Percentiles rank a stretch among this genome's conserved stretches.
Evolutionary conservation across 1,140 invertebrate species (phyloP).

Genomic region (Orchesella cincta): DNA sequence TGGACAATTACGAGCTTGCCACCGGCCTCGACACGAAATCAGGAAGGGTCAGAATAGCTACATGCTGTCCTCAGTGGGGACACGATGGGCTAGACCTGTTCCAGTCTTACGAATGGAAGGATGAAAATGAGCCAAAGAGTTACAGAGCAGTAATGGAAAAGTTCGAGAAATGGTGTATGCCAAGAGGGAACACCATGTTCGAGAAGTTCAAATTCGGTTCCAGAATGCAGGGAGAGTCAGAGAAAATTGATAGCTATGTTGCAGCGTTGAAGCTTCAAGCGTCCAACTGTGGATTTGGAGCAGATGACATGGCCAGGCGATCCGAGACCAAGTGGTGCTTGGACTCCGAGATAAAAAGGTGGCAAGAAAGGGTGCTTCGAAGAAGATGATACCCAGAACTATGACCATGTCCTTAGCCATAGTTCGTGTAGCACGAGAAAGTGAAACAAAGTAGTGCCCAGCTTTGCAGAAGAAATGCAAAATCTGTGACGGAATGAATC

Average conservation of each 20-base stretch:
- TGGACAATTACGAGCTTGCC: not conserved
- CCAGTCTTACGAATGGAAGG: no score
- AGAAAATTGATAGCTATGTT: no score
- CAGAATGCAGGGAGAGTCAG: not conserved
- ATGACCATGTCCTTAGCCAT: no score
- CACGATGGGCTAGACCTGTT: no score
- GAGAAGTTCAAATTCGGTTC: not conserved
- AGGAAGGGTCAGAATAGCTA: not conserved
- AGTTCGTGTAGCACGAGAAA: no score
- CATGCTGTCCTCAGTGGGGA: no score
- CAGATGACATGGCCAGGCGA: not conserved
- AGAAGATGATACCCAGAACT: not conserved
- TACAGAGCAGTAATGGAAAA: not conserved
- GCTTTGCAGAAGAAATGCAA: no score
- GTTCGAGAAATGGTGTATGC: not conserved
- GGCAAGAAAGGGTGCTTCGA: slow-evolving; percentile 20
- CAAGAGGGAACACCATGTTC: not conserved
- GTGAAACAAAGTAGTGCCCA: no score
- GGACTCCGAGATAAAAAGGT: not conserved
- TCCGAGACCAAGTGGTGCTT: not conserved
- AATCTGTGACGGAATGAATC: no score
- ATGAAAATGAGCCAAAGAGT: no score
- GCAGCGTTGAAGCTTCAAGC: not conserved
- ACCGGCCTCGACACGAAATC: not conserved
- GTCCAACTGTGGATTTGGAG: not conserved